Base-by-base conservation (phyloP, 1,140 invertebrate genomes). In the Macrocentrus cingulum region DNA sequence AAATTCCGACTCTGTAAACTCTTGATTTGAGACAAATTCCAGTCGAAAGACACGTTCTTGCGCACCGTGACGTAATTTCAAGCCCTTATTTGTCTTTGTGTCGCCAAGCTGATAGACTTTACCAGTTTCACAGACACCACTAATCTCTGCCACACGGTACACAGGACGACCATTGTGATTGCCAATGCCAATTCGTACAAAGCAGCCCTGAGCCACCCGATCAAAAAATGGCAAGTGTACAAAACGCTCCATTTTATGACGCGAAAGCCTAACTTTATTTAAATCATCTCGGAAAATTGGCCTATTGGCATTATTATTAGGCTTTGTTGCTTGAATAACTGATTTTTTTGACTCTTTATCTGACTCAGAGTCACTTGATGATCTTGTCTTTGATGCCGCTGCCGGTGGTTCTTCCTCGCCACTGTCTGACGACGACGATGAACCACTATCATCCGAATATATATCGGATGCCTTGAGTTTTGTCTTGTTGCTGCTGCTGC, bases 1-100 rank as follows among this genome's bases (percentile, higher is more conserved):
- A 72, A 95, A 99, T 79, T 99, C 97, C 2, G 84, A 87, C 16
- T 97, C 92, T 0, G 91, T 90, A 71, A 98, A 98, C 67, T 95
- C 91, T 70, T 92, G 89, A 84, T 99, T 99, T 2, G 95, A 98
- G n/a, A 99, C 91, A 76, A 97, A 99, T 75, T 98, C 95, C 49
- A 99, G 80, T 23, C 96, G 80, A 73, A 98, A 99, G 0, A 97
- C 94, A 22, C 94, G 81, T 74, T 97, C 94, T 60, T 97, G 91
- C 0, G 85, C 83, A 0, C 94, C 96, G 75, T 98, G 94, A 39
- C 92, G 85, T 32, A 85, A 70, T 58, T 84, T 84, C 1, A 90
- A 71, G 0, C 88, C 88, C 70, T 97, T 97, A 80, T 99, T 99
- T 2, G 97, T 99, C 62, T 91, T 84, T 3, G 94, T 96, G 54